These are phyloP conservation scores for Nymphicus hollandicus DNA, from an alignment of 2,113 vertebrate species.

Conservation along the genomic window DNA sequence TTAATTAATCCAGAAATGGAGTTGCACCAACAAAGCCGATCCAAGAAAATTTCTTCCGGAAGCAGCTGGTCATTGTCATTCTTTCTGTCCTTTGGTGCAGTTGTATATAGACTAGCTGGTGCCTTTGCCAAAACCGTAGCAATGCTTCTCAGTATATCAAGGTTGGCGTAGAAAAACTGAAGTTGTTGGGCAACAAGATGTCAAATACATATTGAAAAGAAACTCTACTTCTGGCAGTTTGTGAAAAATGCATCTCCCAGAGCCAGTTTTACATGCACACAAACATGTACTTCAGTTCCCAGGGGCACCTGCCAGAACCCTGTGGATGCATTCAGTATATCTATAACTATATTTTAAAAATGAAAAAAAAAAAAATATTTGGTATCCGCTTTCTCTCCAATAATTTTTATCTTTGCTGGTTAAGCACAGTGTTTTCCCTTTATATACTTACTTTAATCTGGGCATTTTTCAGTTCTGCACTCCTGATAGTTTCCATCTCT, in stretches of 20 bases:
- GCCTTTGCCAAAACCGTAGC: constrained; percentile 30
- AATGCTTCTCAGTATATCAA: not conserved
- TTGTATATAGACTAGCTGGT: constrained; percentile 2
- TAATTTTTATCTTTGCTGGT: not conserved
- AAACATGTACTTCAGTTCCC: not conserved
- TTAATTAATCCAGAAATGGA: constrained; percentile 15
- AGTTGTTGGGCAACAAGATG: not conserved
- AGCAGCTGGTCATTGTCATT: constrained; percentile 37
- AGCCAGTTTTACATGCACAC: not conserved
- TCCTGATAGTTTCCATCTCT: not conserved
- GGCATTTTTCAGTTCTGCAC: not conserved
- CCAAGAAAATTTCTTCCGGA: constrained; percentile 42
- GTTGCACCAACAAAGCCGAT: not conserved
- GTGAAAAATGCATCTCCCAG: not conserved
- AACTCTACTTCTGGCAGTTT: not conserved
- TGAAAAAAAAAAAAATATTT: not conserved
- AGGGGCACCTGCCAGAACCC: not conserved
- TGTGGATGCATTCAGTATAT: not conserved
- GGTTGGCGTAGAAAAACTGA: not conserved
- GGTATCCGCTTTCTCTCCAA: not conserved
- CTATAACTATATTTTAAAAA: not conserved
- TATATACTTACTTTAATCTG: not conserved
- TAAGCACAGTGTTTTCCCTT: not conserved
- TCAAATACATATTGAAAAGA: not conserved
- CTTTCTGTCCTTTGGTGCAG: constrained; percentile 15